Percentiles rank a stretch among this genome's conserved stretches.
phyloP scores from a whole-genome alignment of 2,888 invertebrate genomes.

The Bugulina stolonifera region DNA sequence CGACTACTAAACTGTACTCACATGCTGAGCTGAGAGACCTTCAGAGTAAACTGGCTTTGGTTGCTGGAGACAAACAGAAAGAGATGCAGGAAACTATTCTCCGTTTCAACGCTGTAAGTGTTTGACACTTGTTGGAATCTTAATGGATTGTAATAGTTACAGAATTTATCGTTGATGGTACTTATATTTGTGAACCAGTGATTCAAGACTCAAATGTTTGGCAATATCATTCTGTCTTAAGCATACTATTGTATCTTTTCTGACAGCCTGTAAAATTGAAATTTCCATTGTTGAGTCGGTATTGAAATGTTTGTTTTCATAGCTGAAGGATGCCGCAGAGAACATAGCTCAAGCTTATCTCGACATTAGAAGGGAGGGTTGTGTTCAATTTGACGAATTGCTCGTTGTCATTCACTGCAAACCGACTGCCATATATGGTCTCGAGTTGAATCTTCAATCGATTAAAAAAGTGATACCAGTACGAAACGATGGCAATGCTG shows the following conservation, averaged over 20 bases:
- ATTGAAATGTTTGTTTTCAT: no score
- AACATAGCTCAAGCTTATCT: constrained; percentile 7
- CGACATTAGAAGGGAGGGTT: constrained; percentile 19
- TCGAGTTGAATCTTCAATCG: neutral
- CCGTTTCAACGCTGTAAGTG: constrained; percentile 36
- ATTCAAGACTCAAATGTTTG: no score
- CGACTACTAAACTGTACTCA: constrained; percentile 30
- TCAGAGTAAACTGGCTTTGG: constrained; percentile 45
- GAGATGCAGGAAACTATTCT: constrained; percentile 38
- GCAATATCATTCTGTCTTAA: no score
- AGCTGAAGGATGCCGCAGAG: constrained; percentile 17
- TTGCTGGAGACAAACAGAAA: constrained; percentile 44
- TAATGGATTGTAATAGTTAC: no score
- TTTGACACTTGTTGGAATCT: no score
- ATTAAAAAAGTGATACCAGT: neutral
- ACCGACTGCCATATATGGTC: neutral
- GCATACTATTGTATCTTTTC: no score
- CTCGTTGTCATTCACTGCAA: constrained; percentile 8
- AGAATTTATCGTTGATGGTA: no score
- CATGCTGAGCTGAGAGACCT: constrained; percentile 39
- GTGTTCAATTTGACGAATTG: constrained; percentile 16
- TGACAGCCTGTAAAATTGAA: no score
- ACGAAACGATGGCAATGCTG: neutral
- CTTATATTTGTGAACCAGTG: no score
- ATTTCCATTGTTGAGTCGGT: no score